Base-by-base conservation (phyloP, 2,797 vertebrate genomes). In the Myotis myotis region DNA sequence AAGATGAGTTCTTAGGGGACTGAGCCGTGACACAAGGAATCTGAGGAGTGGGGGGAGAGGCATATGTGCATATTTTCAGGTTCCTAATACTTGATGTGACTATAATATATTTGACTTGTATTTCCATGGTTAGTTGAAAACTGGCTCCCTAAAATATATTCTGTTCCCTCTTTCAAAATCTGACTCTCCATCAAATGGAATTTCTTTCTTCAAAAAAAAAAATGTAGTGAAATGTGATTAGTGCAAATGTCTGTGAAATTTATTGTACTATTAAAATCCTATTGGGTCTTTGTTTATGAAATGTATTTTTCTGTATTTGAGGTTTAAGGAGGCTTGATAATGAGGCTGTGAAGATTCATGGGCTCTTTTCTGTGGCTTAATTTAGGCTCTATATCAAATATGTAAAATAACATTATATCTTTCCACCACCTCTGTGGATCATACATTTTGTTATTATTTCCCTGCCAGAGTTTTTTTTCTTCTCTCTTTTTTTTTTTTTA, bases 351-450 rank as follows among this genome's bases (percentile, higher is more conserved):
- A 98, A 98, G 98, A 99, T 99, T 98, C 98, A 99, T 98, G 94
- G 97, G 95, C 93, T 97, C 98, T 98, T 98, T 98, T 98, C 98
- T 98, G 97, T 97, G 97, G 97, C 98, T 98, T 98, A 99, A 99
- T 98, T 99, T 98, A 98, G 98, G 98, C 98, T 98, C 97, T 98
- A 98, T 98, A 98, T 99, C 98, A 98, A 98, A 98, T 98, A 99
- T 98, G 98, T 98, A 98, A 99, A 99, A 98, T 98, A 98, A 98
- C 97, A 91, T 97, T 97, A 85, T 97, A 97, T 98, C 98, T 98
- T 98, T 85, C 95, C 97, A 96, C 96, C 96, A 97, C 97, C 97
- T 98, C 91, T 97, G 97, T 96, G 97, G 95, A 94, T 95, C 97
- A 98, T 98, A 98, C 97, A 98, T 98, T 98, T 98, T 98, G 97